These are phyloP conservation scores for Metopia argyrocephala DNA, from an alignment of 2,888 invertebrate species.

Conservation along the genomic window DNA sequence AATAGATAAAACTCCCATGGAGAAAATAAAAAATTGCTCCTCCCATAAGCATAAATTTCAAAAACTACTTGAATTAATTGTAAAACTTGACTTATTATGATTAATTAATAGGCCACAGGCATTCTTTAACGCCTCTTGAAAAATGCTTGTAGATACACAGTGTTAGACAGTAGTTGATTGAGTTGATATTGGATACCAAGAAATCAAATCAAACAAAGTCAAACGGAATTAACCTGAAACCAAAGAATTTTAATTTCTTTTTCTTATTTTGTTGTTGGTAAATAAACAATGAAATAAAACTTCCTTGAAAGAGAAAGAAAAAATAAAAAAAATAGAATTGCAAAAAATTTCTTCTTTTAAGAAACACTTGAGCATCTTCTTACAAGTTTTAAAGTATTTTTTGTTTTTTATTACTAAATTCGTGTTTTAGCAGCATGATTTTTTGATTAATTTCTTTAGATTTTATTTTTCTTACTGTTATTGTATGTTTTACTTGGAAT, in stretches of 20 bases:
- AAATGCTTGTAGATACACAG: neutral
- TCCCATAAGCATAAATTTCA: neutral
- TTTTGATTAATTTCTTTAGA: slow-evolving; percentile 34
- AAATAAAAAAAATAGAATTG: neutral
- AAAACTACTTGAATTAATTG: neutral
- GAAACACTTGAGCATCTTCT: slow-evolving; percentile 28
- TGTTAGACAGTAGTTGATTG: neutral
- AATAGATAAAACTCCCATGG: neutral
- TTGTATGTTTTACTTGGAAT: slow-evolving; percentile 10
- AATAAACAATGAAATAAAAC: neutral
- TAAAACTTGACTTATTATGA: slow-evolving; percentile 9
- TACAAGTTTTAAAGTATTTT: neutral
- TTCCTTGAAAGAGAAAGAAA: neutral
- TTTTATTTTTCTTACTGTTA: too few relatives aligned
- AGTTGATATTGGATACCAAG: neutral
- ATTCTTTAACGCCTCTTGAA: slow-evolving; percentile 36
- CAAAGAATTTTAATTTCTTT: neutral
- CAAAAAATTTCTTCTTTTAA: slow-evolving; percentile 19
- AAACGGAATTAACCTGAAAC: neutral
- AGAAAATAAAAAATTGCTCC: neutral
- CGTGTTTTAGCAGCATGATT: slow-evolving; percentile 36
- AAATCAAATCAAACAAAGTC: neutral
- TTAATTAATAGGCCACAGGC: slow-evolving; percentile 25
- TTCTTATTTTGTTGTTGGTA: neutral
- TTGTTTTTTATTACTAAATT: neutral